These are phyloP conservation scores for Petaurus breviceps DNA, from an alignment of 2,113 vertebrate genomes.

Conservation along the genomic window DNA sequence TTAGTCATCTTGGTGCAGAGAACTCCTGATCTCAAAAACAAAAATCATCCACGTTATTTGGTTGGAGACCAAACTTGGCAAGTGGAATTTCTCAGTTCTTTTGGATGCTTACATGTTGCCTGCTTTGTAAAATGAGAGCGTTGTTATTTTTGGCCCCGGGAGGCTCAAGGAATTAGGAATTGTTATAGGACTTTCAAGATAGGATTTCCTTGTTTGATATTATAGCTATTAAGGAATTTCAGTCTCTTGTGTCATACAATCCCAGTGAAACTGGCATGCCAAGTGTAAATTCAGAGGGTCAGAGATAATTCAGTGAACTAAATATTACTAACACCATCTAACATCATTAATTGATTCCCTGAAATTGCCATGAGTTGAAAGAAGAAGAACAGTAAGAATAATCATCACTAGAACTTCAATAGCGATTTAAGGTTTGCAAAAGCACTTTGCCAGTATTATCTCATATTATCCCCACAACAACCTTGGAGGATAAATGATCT, in stretches of 20 bases:
- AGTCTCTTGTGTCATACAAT: not conserved
- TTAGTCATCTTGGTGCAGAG: not conserved
- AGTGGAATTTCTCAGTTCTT: not conserved
- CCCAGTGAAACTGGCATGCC: not conserved
- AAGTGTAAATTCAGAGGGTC: not conserved
- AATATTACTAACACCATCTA: not conserved
- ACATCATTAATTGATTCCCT: not conserved
- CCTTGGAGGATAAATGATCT: not conserved
- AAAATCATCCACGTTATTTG: not conserved
- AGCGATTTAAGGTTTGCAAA: not conserved
- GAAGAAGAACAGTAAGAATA: not conserved
- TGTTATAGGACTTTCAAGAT: not conserved
- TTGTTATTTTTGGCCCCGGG: not conserved
- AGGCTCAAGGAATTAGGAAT: not conserved
- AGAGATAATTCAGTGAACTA: not conserved
- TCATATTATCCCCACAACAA: not conserved
- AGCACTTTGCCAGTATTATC: not conserved
- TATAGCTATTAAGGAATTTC: not conserved
- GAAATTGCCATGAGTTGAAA: not conserved
- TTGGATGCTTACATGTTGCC: not conserved
- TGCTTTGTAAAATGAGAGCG: not conserved
- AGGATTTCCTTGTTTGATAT: not conserved
- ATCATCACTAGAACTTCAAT: not conserved
- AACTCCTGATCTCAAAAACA: not conserved
- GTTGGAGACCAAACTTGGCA: not conserved